Percentiles rank a stretch among this genome's conserved stretches.
phyloP scores from a whole-genome alignment of 2,888 invertebrate genomes.

The Chymomyza caudatula region DNA sequence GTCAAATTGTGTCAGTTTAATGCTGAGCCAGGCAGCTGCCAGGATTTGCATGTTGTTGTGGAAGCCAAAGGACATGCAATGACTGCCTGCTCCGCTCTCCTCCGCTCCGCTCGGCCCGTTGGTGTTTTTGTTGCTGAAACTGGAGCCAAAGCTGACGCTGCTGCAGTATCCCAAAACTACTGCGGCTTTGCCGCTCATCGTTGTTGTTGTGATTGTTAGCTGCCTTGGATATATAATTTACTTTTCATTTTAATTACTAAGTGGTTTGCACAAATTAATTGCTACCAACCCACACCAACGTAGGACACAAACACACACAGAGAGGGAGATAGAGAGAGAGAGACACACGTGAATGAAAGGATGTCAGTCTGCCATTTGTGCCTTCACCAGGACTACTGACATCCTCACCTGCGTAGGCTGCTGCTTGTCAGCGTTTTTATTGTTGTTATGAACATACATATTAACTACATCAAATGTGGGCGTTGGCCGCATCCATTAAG shows the following conservation, averaged over 20 bases:
- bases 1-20: slow-evolving; percentile 49
- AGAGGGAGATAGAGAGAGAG: too few species aligned
- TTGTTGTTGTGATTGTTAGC: slow-evolving; percentile 2
- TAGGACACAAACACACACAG: slow-evolving; percentile 4
- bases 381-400: background rate
- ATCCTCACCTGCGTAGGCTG: background rate
- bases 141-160: background rate
- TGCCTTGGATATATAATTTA: slow-evolving; percentile 57
- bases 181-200: slow-evolving; percentile 5
- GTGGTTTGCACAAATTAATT: slow-evolving; percentile 67
- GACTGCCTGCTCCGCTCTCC: background rate
- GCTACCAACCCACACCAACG: slow-evolving; percentile 41
- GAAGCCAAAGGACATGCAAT: slow-evolving; percentile 1
- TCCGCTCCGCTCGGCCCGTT: too few species aligned
- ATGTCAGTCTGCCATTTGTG: background rate
- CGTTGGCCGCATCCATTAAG: background rate
- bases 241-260: slow-evolving; percentile 70
- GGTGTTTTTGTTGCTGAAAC: background rate
- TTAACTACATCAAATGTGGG: background rate
- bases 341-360: background rate
- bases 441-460: background rate
- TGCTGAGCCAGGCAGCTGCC: slow-evolving; percentile 26
- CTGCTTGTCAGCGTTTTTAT: background rate
- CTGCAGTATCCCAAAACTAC: background rate
- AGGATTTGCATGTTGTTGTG: background rate